Evolutionary conservation across 2,113 vertebrate species (phyloP).

Genomic region (Hydropotes inermis): DNA sequence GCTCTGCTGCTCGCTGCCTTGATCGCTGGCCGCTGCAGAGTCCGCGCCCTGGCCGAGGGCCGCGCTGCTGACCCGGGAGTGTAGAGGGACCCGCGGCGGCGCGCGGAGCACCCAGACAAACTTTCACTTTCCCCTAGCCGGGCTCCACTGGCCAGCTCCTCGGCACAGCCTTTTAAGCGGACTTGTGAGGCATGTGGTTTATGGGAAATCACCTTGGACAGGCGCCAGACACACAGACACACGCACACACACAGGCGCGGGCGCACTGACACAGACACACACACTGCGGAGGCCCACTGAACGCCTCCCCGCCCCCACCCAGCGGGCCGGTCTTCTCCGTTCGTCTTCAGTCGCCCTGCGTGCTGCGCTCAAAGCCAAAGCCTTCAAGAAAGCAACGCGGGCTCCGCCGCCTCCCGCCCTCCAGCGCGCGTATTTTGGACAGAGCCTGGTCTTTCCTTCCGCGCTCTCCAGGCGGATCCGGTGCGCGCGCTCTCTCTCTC

Average conservation of each 20-base stretch:
- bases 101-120: slow-evolving; percentile 34
- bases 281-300: slow-evolving; percentile 27
- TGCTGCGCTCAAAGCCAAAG: not conserved
- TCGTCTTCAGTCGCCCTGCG: not conserved
- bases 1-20: not conserved
- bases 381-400: not conserved
- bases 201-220: slow-evolving; percentile 81
- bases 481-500: not conserved
- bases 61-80: slow-evolving; percentile 16
- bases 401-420: not conserved
- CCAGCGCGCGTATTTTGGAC: not conserved
- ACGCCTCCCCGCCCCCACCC: slow-evolving; percentile 56
- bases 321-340: not conserved
- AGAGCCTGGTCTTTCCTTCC: slow-evolving; percentile 12
- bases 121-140: slow-evolving; percentile 74
- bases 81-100: not conserved
- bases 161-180: slow-evolving; percentile 76
- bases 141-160: slow-evolving; percentile 63
- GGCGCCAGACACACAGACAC: slow-evolving; percentile 65
- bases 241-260: not conserved
- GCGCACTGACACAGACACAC: not conserved
- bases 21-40: slow-evolving; percentile 40
- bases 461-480: not conserved
- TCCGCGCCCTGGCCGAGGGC: slow-evolving; percentile 46
- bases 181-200: slow-evolving; percentile 79